Base-by-base conservation (phyloP, 2,888 invertebrate species). In the Hypomecis atomaria region DNA sequence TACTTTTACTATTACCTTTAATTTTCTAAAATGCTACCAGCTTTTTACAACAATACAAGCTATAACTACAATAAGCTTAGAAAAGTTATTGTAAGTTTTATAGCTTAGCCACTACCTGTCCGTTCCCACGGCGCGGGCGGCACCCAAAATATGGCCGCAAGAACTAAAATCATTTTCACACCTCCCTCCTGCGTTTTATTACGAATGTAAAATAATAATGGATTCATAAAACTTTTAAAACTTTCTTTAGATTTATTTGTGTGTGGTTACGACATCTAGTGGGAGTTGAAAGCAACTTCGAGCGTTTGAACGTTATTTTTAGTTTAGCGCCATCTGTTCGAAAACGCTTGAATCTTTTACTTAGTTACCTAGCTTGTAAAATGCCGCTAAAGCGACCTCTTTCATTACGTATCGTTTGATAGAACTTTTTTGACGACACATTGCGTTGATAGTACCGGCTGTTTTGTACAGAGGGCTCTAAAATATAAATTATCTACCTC, bases 151-250 rank as follows among this genome's bases (percentile, higher is more conserved):
- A 78, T 78, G 72, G 80, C 52, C 59, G 77, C 76, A 82, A 85
- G 82, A 88, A 89, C 88, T 86, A 87, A 89, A 90, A 89, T 89
- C 70, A 90, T 90, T 91, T 91, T 92, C 90, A 92, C 92, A 92
- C 92, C 92, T 92, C 87, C 87, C 86, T 84, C 84, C 88, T 86
- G 88, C 86, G 83, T 86, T 86, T 82, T 81, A 82, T 70, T 76
- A 81, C 76, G 81, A 81, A 85, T 88, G 86, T 89, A 86, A 90
- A 90, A 85, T 89, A 87, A 88, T 88, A 86, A 89, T 87, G 83
- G 80, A 83, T 77, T 76, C 78, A 77, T 75, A 84, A 72, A 71
- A 69, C 62, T 67, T 60, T 62, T 61, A 49, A 68, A 67, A 87
- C 87, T 87, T 88, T 88, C 86, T 83, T 85, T 71, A 60, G 59